These are phyloP conservation scores for Hucho hucho DNA, from an alignment of 2,113 vertebrate species.

Conservation along the genomic window DNA sequence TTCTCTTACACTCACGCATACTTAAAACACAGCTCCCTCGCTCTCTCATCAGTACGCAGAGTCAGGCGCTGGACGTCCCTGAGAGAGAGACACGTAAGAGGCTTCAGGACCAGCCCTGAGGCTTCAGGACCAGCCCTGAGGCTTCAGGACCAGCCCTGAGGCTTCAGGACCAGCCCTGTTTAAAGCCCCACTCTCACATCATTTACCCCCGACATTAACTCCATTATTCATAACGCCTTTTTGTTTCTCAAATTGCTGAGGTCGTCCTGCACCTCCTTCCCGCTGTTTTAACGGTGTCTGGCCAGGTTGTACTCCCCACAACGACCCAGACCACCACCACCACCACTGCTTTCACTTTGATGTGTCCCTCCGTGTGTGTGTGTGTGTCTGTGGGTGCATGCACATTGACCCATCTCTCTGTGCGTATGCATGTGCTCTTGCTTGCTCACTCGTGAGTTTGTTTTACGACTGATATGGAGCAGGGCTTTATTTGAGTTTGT, in stretches of 20 bases:
- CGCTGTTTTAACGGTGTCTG: too few species aligned
- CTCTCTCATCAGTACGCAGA: neutral
- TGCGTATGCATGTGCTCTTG: constrained; percentile 3
- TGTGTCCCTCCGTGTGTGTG: too few species aligned
- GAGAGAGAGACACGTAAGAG: neutral
- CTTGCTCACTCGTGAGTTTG: constrained; percentile 19
- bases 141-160: too few species aligned
- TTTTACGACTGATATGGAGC: constrained; percentile 21
- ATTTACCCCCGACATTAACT: neutral
- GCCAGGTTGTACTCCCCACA: too few species aligned
- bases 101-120: neutral
- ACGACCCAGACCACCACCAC: neutral
- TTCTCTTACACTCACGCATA: neutral
- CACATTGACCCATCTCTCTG: neutral
- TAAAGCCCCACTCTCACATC: too few species aligned
- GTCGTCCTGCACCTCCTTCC: too few species aligned
- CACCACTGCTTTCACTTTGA: neutral
- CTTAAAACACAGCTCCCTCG: neutral
- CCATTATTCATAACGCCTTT: neutral
- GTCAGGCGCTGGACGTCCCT: neutral
- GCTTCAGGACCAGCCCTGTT: neutral
- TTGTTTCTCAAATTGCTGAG: neutral
- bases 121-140: too few species aligned
- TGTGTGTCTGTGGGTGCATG: neutral
- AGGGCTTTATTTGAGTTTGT: constrained; percentile 31